phyloP scores from a whole-genome alignment of 2,888 invertebrate genomes.

The Seira ritae region DNA sequence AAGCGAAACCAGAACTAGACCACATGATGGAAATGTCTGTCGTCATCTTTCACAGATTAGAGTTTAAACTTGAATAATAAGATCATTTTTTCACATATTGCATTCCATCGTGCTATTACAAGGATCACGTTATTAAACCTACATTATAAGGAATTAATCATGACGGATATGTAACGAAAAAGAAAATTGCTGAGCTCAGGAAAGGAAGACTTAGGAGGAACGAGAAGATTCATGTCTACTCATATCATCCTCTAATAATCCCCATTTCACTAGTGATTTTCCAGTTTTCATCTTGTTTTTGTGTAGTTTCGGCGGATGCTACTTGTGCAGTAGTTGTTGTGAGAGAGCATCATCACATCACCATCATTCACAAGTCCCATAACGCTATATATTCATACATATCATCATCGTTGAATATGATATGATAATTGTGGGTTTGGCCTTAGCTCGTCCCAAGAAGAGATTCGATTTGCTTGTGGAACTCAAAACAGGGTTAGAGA shows the following conservation, averaged over 20 bases:
- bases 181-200: conserved; percentile 23
- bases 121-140: not conserved
- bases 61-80: conserved; percentile 16
- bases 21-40: conserved; percentile 57
- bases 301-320: not conserved
- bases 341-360: conserved; percentile 8
- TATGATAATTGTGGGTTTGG: conserved; percentile 71
- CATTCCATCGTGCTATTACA: conserved; percentile 1
- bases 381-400: conserved; percentile 30
- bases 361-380: conserved; percentile 27
- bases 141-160: conserved; percentile 50
- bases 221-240: not conserved
- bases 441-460: conserved; percentile 55
- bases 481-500: conserved; percentile 2
- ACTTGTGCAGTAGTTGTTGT: not conserved
- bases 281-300: conserved; percentile 56
- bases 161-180: conserved; percentile 61
- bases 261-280: conserved; percentile 21
- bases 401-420: conserved; percentile 65
- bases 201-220: not conserved
- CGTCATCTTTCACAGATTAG: conserved; percentile 20
- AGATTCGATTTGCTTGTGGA: conserved; percentile 30
- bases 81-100: not conserved
- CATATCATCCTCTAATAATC: conserved; percentile 6
- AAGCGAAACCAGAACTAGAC: conserved; percentile 26